Evolutionary conservation across 2,888 invertebrate genomes (phyloP), one percentile per base, ranked within the genome.

Genomic region (Lepidochitona cinerea): DNA sequence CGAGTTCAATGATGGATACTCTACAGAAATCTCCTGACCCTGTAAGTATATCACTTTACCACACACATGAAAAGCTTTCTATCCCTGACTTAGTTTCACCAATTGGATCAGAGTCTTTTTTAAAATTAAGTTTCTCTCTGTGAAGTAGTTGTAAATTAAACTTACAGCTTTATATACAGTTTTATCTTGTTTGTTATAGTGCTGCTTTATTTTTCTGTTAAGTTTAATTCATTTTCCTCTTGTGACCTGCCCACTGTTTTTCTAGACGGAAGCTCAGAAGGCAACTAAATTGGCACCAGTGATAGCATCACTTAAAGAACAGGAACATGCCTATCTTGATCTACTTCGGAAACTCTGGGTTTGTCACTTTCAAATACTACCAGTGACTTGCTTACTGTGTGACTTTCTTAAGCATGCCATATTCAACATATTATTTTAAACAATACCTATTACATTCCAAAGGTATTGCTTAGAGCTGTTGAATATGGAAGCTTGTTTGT

Each of bases 1-100:
- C 89, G 4, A 84, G 83, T 29, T 79, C 87, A 23, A 89, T 89
- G 89, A 85, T 88, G 83, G 87, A 89, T 12, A 83, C 85, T 9
- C 78, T 90, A 36, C 81, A 86, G 70, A 86, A 85, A 71, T 82
- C 86, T n/a, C 85, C 85, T 52, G 84, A 87, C 72, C 80, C 84
- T 18, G 88, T 88, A 81, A 83, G 84, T 80, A 59, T 41, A 18
- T 12, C 18, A 18, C 9, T 18, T 18, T 41, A 41, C 41, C 9
- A 32, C 59, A 49, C 3, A 49, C 49, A 49, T 49, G 2, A 49
- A 7, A 49, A 49, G 4, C 2, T 7, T 49, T 49, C 23, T 49
- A 23, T 49, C 18, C 49, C 18, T 49, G n/a, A 49, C n/a, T n/a
- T n/a, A n/a, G n/a, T n/a, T n/a, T n/a, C n/a, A n/a, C n/a, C n/a